A percentile compares a stretch with the other conserved stretches of the same genome.
phyloP scores from a whole-genome alignment of 2,888 invertebrate species.

The Conops quadrifasciatus region DNA sequence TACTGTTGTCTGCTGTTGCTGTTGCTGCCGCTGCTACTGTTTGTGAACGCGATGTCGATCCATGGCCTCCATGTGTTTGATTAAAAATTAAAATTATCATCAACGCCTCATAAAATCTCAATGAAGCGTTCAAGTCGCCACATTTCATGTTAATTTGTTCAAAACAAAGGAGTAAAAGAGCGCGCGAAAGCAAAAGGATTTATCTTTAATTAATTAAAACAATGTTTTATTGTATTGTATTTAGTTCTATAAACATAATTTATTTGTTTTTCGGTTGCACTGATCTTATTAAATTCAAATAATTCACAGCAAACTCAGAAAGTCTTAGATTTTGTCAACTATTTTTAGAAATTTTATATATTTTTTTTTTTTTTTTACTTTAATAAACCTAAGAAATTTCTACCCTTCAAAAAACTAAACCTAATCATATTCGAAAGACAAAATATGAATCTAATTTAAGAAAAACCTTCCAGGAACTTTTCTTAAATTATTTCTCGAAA shows the following conservation, averaged over 20 bases:
- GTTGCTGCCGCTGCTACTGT: constrained; percentile 34
- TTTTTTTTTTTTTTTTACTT: too few relatives aligned
- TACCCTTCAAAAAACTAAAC: too few relatives aligned
- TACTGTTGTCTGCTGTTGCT: background rate
- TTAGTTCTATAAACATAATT: too few relatives aligned
- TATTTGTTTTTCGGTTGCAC: too few relatives aligned
- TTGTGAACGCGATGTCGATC: background rate
- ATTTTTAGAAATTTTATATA: too few relatives aligned
- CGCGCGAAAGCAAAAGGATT: constrained; percentile 42
- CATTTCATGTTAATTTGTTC: constrained; percentile 62
- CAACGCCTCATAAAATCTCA: constrained; percentile 60
- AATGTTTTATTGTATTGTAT: too few relatives aligned
- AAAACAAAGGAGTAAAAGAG: background rate
- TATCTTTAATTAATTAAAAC: constrained; percentile 23
- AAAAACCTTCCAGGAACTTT: background rate
- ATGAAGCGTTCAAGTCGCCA: constrained; percentile 58
- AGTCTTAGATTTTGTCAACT: too few relatives aligned
- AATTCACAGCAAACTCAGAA: too few relatives aligned
- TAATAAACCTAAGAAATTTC: too few relatives aligned
- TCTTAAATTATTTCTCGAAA: too few relatives aligned
- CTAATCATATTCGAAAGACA: too few relatives aligned
- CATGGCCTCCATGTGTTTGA: constrained; percentile 53
- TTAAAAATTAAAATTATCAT: constrained; percentile 62
- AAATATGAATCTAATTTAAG: background rate
- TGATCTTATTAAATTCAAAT: too few relatives aligned